These are phyloP conservation scores for Apeira syringaria DNA, from an alignment of 2,888 invertebrate genomes.

Conservation along the genomic window DNA sequence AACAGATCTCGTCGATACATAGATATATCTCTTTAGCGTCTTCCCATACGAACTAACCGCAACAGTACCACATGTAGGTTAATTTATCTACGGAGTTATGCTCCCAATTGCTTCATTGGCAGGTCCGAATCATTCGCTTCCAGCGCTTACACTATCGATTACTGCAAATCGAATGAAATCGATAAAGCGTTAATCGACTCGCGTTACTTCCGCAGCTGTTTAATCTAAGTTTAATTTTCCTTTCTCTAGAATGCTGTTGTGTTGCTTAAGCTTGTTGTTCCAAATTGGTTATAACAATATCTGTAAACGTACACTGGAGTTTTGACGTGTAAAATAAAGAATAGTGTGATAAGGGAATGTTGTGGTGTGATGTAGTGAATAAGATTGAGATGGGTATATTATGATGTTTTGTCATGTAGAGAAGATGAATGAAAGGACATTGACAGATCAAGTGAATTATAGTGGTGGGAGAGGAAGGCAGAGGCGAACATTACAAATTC, in stretches of 20 bases:
- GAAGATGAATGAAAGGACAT: no score
- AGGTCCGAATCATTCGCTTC: slow-evolving; percentile 11
- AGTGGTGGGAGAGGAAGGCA: no score
- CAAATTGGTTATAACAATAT: no score
- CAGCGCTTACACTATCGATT: slow-evolving; percentile 9
- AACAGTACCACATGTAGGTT: slow-evolving; percentile 15
- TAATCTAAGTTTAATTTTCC: slow-evolving; percentile 12
- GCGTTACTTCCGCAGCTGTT: slow-evolving; percentile 11
- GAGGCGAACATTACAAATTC: no score
- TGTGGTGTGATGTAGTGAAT: no score
- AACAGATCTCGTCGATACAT: slow-evolving; percentile 1
- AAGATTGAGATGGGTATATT: no score
- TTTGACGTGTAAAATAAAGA: no score
- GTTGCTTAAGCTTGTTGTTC: slow-evolving; percentile 12
- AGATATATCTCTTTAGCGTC: neutral
- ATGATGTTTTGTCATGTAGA: no score
- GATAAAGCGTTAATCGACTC: slow-evolving; percentile 16
- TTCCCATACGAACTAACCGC: slow-evolving; percentile 7
- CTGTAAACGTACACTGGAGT: slow-evolving; percentile 13
- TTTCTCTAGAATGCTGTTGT: slow-evolving; percentile 19
- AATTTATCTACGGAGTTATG: slow-evolving; percentile 20
- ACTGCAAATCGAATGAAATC: slow-evolving; percentile 13
- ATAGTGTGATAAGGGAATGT: no score
- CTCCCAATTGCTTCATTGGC: slow-evolving; percentile 20
- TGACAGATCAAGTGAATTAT: no score